These are phyloP conservation scores for Turritopsis rubra DNA, from an alignment of 30 jellyfish, hydroid and myxozoan genomes.

Conservation along the genomic window DNA sequence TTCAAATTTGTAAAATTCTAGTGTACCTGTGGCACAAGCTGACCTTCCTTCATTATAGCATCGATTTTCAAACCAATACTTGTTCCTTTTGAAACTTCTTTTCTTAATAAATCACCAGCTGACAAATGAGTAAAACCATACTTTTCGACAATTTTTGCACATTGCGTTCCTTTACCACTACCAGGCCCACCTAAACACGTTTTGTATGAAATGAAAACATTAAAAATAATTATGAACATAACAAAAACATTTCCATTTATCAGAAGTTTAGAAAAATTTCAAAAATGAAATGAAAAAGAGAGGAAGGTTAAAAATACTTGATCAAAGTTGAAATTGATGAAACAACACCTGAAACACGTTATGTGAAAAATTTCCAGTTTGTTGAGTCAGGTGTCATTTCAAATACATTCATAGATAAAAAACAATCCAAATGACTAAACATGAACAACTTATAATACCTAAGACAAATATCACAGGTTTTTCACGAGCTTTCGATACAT, in stretches of 20 bases:
- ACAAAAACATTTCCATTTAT: too few species aligned
- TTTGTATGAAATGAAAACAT: too few species aligned
- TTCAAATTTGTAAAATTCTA: background rate
- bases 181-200: constrained; percentile 99
- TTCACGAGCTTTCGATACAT: constrained; percentile 13
- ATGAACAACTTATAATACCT: constrained; percentile 30
- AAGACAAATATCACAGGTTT: constrained; percentile 72
- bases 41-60: constrained; percentile 68
- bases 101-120: constrained; percentile 84
- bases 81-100: constrained; percentile 52
- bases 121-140: constrained; percentile 73
- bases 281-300: too few species aligned
- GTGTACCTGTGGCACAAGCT: constrained; percentile 92
- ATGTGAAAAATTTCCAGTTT: too few species aligned
- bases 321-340: too few species aligned
- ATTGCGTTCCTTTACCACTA: constrained; percentile 96
- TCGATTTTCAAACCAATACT: constrained; percentile 54
- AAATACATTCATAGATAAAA: background rate
- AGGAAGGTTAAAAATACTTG: too few species aligned
- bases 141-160: constrained; percentile 60
- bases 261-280: too few species aligned
- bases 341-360: too few species aligned
- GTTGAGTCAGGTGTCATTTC: too few species aligned
- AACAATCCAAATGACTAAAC: background rate
- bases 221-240: too few species aligned